phyloP scores from a whole-genome alignment of 2,888 invertebrate species.

The Acleris laterana region DNA sequence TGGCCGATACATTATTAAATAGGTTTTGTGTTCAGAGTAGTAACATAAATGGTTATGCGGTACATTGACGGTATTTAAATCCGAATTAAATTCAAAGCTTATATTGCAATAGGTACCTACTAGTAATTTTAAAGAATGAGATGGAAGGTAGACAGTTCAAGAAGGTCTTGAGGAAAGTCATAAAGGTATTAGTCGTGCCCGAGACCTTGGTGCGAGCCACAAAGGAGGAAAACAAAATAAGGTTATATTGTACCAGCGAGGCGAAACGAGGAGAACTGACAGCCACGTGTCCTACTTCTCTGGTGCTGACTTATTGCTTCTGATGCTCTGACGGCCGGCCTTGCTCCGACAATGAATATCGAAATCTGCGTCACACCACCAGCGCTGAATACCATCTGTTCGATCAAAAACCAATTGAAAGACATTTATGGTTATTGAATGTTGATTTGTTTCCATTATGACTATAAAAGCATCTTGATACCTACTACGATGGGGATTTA shows the following conservation, averaged over 20 bases:
- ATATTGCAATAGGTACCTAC: no score
- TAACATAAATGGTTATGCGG: no score
- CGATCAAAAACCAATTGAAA: constrained; percentile 33
- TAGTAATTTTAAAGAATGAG: no score
- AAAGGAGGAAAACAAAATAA: constrained; percentile 13
- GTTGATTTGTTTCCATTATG: constrained; percentile 33
- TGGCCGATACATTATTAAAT: no score
- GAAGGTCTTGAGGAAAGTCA: constrained; percentile 6
- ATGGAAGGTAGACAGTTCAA: no score
- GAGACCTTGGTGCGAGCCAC: constrained; percentile 1
- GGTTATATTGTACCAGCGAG: constrained; percentile 8
- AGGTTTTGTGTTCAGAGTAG: no score
- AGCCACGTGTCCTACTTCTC: constrained; percentile 10
- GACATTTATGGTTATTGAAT: constrained; percentile 37
- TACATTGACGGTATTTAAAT: no score
- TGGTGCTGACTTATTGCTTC: constrained; percentile 10
- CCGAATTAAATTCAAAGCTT: no score
- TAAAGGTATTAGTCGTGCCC: constrained; percentile 2
- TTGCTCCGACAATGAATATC: constrained; percentile 21
- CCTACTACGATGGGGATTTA: constrained; percentile 10
- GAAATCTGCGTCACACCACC: constrained; percentile 24
- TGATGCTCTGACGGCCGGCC: constrained; percentile 6
- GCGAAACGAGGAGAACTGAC: constrained; percentile 7
- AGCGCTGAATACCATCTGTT: constrained; percentile 29
- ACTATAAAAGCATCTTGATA: constrained; percentile 17